phyloP scores from a whole-genome alignment of 1,140 invertebrate species.

The Panagrolaimus sp. region DNA sequence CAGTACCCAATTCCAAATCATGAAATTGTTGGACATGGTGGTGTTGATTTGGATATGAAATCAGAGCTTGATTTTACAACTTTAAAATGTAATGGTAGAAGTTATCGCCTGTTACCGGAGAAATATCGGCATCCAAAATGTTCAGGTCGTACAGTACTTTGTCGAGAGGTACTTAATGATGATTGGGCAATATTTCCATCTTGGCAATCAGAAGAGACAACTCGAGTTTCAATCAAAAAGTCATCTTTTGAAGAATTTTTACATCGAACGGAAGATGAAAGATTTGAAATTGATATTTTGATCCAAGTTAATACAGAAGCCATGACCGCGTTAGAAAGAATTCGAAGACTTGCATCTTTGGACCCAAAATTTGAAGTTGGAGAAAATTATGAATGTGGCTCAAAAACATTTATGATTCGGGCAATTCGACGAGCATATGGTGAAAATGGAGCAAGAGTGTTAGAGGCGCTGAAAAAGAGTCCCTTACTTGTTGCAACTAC shows the following conservation, averaged over 20 bases:
- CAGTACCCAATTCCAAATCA: not conserved
- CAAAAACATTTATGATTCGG: not conserved
- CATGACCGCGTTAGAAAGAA: not conserved
- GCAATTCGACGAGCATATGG: constrained; percentile 4
- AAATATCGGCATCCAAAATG: constrained; percentile 1
- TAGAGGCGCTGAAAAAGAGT: not conserved
- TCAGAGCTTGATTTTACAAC: not conserved
- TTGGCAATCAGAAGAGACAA: constrained; percentile 13
- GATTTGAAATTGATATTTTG: constrained; percentile 14
- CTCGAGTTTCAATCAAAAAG: not conserved
- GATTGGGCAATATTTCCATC: not conserved
- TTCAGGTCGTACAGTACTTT: not conserved
- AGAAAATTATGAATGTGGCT: not conserved
- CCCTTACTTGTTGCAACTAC: not conserved
- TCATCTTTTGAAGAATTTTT: constrained; percentile 1
- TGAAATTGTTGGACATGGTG: not conserved
- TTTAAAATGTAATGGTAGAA: not conserved
- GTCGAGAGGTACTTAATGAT: not conserved
- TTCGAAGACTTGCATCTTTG: not conserved
- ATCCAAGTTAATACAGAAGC: not conserved
- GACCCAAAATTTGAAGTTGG: not conserved
- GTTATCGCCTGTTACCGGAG: not conserved
- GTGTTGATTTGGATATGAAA: not conserved
- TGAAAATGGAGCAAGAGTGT: not conserved
- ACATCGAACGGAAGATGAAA: constrained; percentile 4